Conservation (phyloP, 2,797 vertebrate species). For the Crocidura indochinensis region DNA sequence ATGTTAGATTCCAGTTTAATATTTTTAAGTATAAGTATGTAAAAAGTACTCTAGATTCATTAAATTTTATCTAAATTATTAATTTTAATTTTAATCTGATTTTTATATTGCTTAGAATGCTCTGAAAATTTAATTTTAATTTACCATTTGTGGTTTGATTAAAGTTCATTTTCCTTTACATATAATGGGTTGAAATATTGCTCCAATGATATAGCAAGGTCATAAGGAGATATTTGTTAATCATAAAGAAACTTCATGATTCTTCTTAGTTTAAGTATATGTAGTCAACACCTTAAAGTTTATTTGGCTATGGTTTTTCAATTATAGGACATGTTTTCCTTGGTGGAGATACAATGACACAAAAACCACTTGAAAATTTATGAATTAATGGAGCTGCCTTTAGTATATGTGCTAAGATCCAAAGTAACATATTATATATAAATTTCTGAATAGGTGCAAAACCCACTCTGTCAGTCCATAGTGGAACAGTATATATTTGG, state of each 20-base stretch:
- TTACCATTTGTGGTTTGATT: not conserved
- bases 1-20: not conserved
- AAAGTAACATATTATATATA: too few species aligned
- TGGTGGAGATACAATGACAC: not conserved
- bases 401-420: too few species aligned
- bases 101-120: too few species aligned
- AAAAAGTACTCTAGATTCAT: too few species aligned
- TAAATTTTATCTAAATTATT: too few species aligned
- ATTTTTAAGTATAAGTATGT: too few species aligned
- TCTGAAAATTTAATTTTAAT: not conserved
- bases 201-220: not conserved
- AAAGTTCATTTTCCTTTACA: not conserved
- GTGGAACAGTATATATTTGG: too few species aligned
- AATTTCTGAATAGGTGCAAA: too few species aligned
- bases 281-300: not conserved
- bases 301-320: not conserved
- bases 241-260: not conserved
- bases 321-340: not conserved
- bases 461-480: too few species aligned
- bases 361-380: not conserved
- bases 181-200: not conserved
- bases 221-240: not conserved
- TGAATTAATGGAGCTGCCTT: too few species aligned
- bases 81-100: too few species aligned
- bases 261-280: conserved; percentile 27